Base-by-base conservation (phyloP, 2,888 invertebrate species). In the Timandra comae region DNA sequence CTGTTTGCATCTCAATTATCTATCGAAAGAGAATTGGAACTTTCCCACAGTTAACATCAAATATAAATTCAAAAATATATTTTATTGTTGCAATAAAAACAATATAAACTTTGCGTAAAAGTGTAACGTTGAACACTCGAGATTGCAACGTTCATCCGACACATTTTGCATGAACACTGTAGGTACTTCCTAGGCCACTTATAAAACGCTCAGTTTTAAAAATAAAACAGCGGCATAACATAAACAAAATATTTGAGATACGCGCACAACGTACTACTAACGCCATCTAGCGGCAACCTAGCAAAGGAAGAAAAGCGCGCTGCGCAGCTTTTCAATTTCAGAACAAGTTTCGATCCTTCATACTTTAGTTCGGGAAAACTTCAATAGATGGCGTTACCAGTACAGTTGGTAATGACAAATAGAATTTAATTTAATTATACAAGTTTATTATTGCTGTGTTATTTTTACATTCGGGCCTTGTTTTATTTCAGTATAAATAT, bases 151-250 rank as follows among this genome's bases (percentile, higher is more conserved):
- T 47, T 35, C 43, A 35, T 45, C 41, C 43, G 50, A 46, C 46
- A 59, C 52, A 61, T 66, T 66, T 58, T 70, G 63, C 62, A 60
- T 57, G 51, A 49, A 49, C 43, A 47, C 57, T 57, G 63, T 63
- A 64, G 35, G 38, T 43, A 74, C 78, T 77, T 75, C 78, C 70
- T 72, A 67, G 68, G 67, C 80, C 74, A 80, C 80, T 81, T 81
- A 77, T 77, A 78, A 78, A 78, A 70, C 62, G 74, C 67, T 75
- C 68, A 39, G 63, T 47, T 73, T 71, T 75, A 80, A 78, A 84
- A 84, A 82, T 82, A 82, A 77, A 75, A 69, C 49, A 38, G 59
- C 59, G 62, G 61, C 56, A 63, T 63, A 62, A 67, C 62, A 62
- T 71, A 73, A 72, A 68, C 72, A 74, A 67, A 64, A 63, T 67